phyloP scores from a whole-genome alignment of 1,140 invertebrate genomes.

The Sipha flava region DNA sequence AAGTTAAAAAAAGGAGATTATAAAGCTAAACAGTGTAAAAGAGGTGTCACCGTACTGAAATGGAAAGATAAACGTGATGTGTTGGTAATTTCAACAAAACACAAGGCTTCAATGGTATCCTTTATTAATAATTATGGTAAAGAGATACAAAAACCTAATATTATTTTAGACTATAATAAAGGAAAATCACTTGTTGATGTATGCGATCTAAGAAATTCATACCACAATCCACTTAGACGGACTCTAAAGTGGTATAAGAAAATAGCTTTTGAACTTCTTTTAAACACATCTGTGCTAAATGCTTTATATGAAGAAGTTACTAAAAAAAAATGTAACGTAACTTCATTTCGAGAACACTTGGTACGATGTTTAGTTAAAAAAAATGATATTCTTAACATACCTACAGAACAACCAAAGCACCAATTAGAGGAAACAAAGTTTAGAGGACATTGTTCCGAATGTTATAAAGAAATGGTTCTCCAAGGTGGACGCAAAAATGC shows the following conservation, averaged over 20 bases:
- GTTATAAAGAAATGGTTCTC: background rate
- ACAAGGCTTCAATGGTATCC: background rate
- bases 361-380: background rate
- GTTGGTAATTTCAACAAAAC: background rate
- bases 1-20: constrained; percentile 36
- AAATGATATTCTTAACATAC: background rate
- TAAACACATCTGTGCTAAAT: background rate
- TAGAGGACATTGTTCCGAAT: background rate
- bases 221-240: background rate
- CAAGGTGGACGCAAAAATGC: background rate
- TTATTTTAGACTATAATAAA: background rate
- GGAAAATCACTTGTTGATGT: background rate
- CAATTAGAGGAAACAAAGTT: background rate
- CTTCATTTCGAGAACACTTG: background rate
- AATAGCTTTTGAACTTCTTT: background rate
- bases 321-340: background rate
- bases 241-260: background rate
- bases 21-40: background rate
- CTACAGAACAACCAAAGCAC: background rate
- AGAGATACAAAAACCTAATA: background rate
- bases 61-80: constrained; percentile 40
- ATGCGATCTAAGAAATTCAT: background rate
- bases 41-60: constrained; percentile 35
- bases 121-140: background rate
- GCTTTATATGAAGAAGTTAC: background rate